Conservation (phyloP, 2,113 vertebrate species). For the Carlito syrichta region DNA sequence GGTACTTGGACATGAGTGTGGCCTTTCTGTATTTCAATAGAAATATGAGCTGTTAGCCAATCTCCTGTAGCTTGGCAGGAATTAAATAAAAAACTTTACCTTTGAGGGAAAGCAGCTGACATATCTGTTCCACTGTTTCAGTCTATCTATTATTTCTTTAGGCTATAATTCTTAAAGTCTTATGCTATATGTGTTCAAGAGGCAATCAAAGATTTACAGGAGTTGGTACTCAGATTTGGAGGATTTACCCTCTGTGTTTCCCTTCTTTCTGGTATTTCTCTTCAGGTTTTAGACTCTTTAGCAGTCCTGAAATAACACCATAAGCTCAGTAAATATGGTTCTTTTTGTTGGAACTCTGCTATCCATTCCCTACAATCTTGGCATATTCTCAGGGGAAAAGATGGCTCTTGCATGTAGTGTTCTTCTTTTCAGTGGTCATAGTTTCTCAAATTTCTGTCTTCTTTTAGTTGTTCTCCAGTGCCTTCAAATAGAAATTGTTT, state of each 20-base stretch:
- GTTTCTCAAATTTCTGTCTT: too few species aligned
- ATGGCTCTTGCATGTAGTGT: too few species aligned
- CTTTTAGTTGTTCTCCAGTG: too few species aligned
- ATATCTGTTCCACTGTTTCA: not conserved
- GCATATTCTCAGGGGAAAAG: too few species aligned
- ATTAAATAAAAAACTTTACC: not conserved
- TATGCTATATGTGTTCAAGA: not conserved
- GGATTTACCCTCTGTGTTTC: not conserved
- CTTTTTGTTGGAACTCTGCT: too few species aligned
- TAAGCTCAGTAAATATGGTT: too few species aligned
- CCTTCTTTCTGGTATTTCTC: not conserved
- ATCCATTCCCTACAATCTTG: too few species aligned
- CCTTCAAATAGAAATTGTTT: too few species aligned
- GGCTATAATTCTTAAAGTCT: not conserved
- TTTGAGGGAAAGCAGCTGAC: not conserved
- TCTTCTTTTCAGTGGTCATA: too few species aligned
- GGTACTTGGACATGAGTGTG: not conserved
- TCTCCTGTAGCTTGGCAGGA: not conserved
- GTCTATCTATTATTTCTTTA: not conserved
- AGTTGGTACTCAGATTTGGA: not conserved
- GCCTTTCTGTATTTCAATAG: not conserved
- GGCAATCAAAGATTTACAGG: not conserved
- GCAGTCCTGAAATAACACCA: not conserved
- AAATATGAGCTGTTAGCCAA: not conserved
- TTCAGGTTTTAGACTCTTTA: not conserved